Base-by-base conservation (phyloP, 2,888 invertebrate genomes). In the Leptinotarsa tumamoca region DNA sequence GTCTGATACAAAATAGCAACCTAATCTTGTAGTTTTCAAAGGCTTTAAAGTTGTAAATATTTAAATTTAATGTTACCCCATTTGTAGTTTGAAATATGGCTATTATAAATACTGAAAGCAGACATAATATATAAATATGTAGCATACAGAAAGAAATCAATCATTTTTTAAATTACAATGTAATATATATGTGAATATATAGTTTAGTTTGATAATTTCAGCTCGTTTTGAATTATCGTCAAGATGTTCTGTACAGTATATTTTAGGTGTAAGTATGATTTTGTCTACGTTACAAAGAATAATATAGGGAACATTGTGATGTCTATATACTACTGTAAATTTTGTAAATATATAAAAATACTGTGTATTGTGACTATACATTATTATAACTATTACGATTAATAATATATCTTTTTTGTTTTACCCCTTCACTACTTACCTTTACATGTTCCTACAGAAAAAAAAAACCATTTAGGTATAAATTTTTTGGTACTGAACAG, bases 241-340 rank as follows among this genome's bases (percentile, higher is more conserved):
- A 86, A 87, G 84, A 86, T 81, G 86, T 88, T 87, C 86, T 89
- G 89, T 89, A 89, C 89, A 89, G 89, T 89, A 88, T 89, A 89
- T 84, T 87, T 83, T 87, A 88, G 87, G 84, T 87, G 86, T 88
- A 88, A 88, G 87, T 87, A 86, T 85, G 85, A 87, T 82, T 84
- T 87, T 87, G 87, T 86, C 85, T 85, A 86, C 86, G 87, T 88
- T 88, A 87, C 86, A 86, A 85, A 85, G 83, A 85, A 87, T 87
- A 88, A 87, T 88, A 87, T 88, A 89, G 88, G 88, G 87, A 89
- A 88, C 88, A 89, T 89, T 89, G 89, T 89, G 89, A 89, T 89
- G 89, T 89, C 88, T 89, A 88, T 88, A 89, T 88, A 88, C 82
- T 88, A 86, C 85, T 89, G 89, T 89, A 89, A 88, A 89, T 89